phyloP scores from a whole-genome alignment of 2,113 vertebrate species.

The Hucho hucho region DNA sequence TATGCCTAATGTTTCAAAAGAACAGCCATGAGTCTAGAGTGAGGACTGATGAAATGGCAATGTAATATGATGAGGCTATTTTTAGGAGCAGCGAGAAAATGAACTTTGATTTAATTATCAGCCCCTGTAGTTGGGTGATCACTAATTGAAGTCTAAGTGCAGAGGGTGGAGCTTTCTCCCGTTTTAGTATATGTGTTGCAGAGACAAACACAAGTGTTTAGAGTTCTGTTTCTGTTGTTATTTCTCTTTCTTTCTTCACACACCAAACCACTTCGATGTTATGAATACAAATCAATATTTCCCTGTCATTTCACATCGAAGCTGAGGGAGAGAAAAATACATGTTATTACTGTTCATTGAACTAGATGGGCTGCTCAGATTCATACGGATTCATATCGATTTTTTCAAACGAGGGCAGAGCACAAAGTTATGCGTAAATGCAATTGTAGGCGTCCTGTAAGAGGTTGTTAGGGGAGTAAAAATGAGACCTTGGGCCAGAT shows the following conservation, averaged over 20 bases:
- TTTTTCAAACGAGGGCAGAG: background rate
- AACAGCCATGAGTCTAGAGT: conserved; percentile 61
- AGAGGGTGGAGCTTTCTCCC: conserved; percentile 4
- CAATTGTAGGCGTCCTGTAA: conserved; percentile 25
- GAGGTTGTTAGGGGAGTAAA: background rate
- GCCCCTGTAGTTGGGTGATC: conserved; percentile 42
- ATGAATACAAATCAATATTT: conserved; percentile 39
- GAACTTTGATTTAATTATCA: conserved; percentile 73
- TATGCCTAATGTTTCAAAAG: conserved; percentile 73
- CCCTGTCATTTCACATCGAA: background rate
- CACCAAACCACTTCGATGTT: background rate
- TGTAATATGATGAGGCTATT: conserved; percentile 62
- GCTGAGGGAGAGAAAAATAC: background rate
- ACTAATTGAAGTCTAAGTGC: conserved; percentile 55
- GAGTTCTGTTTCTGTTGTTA: conserved; percentile 1
- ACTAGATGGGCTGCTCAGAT: background rate
- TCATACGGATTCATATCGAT: background rate
- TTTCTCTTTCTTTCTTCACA: conserved; percentile 6
- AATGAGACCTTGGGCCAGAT: conserved; percentile 10
- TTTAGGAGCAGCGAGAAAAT: conserved; percentile 65
- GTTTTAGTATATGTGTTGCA: no score
- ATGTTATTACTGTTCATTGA: background rate
- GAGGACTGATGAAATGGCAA: conserved; percentile 56
- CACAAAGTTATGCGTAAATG: conserved; percentile 25
- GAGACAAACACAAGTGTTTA: no score